A percentile compares a stretch with the other conserved stretches of the same genome.
Evolutionary conservation across 2,113 vertebrate genomes (phyloP).

Genomic region (Aix galericulata): DNA sequence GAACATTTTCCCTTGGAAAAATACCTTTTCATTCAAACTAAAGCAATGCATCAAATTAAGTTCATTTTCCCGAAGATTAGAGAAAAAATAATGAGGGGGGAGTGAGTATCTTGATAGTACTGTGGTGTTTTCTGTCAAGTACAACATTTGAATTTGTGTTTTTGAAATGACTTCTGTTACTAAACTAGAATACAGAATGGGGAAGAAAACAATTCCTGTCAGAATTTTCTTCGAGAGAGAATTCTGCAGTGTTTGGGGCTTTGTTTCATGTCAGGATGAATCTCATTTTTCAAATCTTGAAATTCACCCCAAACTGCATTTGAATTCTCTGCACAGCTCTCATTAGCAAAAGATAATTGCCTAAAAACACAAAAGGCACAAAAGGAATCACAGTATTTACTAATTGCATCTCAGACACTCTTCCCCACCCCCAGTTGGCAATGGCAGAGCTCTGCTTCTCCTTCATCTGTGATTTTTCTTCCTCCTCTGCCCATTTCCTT

Average conservation of each 20-base stretch:
- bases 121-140: neutral
- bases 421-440: rapidly evolving
- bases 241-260: neutral
- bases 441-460: neutral
- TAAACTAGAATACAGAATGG: neutral
- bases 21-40: neutral
- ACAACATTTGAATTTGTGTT: neutral
- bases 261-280: neutral
- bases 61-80: neutral
- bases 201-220: neutral
- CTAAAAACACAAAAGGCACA: neutral
- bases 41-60: neutral
- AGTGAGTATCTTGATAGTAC: neutral
- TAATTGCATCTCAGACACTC: neutral
- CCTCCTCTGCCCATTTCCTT: neutral
- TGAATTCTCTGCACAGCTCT: neutral
- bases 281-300: neutral
- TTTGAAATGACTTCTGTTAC: neutral
- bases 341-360: neutral
- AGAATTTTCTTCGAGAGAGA: neutral
- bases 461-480: neutral
- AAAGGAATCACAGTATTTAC: neutral
- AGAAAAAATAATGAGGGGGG: neutral
- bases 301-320: neutral
- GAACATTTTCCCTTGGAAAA: neutral